These are phyloP conservation scores for Mamestra brassicae DNA, from an alignment of 2,888 invertebrate genomes.

Conservation along the genomic window DNA sequence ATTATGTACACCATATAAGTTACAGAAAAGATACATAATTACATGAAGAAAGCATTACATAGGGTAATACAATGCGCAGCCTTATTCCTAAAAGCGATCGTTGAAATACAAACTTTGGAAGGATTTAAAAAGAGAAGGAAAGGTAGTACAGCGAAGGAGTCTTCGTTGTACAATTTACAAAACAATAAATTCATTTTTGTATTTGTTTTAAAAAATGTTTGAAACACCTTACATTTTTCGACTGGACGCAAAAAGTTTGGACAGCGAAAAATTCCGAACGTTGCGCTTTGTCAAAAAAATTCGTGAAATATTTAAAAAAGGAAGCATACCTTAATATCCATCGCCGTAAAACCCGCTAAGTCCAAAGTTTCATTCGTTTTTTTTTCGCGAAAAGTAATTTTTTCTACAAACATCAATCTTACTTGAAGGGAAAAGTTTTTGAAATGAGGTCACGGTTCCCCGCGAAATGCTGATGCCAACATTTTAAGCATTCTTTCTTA, in stretches of 20 bases:
- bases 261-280: slow-evolving; percentile 14
- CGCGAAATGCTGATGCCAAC: slow-evolving; percentile 79
- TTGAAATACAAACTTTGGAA: no score
- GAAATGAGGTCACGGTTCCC: slow-evolving; percentile 84
- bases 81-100: no score
- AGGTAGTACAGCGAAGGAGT: no score
- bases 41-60: no score
- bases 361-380: slow-evolving; percentile 67
- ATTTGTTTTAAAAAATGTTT: neutral
- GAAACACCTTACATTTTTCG: slow-evolving; percentile 9
- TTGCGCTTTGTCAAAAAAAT: slow-evolving; percentile 43
- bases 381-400: slow-evolving; percentile 71
- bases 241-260: slow-evolving; percentile 25
- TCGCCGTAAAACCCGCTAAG: slow-evolving; percentile 48
- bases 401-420: slow-evolving; percentile 86
- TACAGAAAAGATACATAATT: no score
- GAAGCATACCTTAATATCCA: slow-evolving; percentile 59
- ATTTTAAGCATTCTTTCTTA: slow-evolving; percentile 81
- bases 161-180: no score
- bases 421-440: slow-evolving; percentile 81
- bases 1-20: no score
- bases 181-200: neutral
- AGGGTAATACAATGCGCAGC: no score
- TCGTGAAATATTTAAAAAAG: slow-evolving; percentile 43
- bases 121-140: no score